Conservation (phyloP, 1,140 invertebrate genomes). For the Sesamia nonagrioides region DNA sequence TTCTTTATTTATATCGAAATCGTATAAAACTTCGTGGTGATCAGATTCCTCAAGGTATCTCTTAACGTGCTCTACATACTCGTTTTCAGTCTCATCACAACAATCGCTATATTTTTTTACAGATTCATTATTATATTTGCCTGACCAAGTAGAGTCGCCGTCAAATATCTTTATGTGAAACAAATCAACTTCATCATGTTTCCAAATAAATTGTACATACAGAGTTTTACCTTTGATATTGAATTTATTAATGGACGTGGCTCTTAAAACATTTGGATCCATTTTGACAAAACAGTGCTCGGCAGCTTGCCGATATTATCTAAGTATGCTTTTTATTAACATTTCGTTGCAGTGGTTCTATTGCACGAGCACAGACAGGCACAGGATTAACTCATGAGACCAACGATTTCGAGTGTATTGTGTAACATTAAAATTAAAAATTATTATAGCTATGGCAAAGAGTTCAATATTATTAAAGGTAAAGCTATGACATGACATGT, state of each 20-base stretch:
- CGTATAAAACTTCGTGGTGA: slow-evolving; percentile 59
- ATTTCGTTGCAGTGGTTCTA: not conserved
- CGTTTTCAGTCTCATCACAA: slow-evolving; percentile 63
- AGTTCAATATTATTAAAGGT: too few relatives aligned
- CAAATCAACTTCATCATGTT: slow-evolving; percentile 59
- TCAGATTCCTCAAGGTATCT: slow-evolving; percentile 53
- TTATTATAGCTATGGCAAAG: too few relatives aligned
- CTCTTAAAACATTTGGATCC: not conserved
- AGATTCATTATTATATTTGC: slow-evolving; percentile 64
- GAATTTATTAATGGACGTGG: slow-evolving; percentile 60
- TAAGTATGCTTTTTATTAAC: not conserved
- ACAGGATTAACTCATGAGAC: too few relatives aligned
- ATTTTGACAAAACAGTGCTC: not conserved
- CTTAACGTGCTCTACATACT: slow-evolving; percentile 66
- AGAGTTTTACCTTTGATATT: slow-evolving; percentile 57
- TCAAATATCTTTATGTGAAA: slow-evolving; percentile 71
- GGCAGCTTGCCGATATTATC: slow-evolving; percentile 10
- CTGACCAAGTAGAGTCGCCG: slow-evolving; percentile 65
- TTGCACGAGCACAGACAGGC: too few relatives aligned
- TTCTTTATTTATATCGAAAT: slow-evolving; percentile 53
- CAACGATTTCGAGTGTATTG: too few relatives aligned
- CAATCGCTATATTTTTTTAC: slow-evolving; percentile 59
- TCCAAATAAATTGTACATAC: slow-evolving; percentile 70
- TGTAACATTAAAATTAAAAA: too few relatives aligned
- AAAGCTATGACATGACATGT: too few relatives aligned